phyloP scores from a whole-genome alignment of 92 coral and sea anemone genomes.

The Bergia puertoricense region DNA sequence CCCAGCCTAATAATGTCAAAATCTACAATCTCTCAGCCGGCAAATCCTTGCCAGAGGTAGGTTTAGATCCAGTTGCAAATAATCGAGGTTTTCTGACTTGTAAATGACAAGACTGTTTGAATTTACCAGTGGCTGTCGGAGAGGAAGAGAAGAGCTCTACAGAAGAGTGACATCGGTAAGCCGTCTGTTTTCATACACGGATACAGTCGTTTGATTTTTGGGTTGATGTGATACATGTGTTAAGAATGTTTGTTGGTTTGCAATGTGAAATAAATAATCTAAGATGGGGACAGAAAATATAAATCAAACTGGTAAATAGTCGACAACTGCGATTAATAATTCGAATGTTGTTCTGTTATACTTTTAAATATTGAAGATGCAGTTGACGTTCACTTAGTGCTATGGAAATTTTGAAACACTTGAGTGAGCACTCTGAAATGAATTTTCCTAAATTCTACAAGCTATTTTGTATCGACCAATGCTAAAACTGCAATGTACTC shows the following conservation, averaged over 20 bases:
- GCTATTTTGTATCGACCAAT: no score
- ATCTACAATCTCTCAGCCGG: slow-evolving; percentile 97
- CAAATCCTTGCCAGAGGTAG: slow-evolving; percentile 95
- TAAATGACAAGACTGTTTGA: not conserved
- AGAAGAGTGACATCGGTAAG: slow-evolving; percentile 95
- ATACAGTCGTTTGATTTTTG: not conserved
- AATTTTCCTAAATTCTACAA: no score
- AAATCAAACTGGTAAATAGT: no score
- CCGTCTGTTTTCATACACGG: not conserved
- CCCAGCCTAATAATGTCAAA: slow-evolving; percentile 96
- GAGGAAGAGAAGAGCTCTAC: slow-evolving; percentile 82
- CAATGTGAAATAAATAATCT: no score
- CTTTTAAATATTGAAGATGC: no score
- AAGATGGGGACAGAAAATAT: no score
- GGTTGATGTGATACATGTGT: not conserved
- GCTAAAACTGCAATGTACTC: no score
- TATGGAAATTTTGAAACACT: no score
- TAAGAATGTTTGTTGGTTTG: not conserved
- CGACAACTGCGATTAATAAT: no score
- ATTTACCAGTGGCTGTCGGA: slow-evolving; percentile 93
- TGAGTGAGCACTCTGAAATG: no score
- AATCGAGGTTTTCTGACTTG: not conserved
- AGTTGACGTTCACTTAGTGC: no score
- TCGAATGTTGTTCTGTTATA: no score
- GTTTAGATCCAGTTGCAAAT: not conserved